phyloP scores from a whole-genome alignment of 2,888 invertebrate species.

The Nasonia oneida region DNA sequence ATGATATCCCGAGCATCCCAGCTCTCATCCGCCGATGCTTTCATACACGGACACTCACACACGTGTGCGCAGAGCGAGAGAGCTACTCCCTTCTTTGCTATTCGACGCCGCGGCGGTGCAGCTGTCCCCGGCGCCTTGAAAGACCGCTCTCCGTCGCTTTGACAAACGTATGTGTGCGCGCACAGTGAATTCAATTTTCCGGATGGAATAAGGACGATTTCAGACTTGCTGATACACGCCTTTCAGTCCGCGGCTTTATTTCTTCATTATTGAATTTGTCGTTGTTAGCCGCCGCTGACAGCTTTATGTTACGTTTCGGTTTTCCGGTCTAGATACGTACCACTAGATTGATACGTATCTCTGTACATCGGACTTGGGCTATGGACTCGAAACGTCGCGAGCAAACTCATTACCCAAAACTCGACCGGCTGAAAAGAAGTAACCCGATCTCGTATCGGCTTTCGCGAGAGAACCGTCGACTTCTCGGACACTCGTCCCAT shows the following conservation, averaged over 20 bases:
- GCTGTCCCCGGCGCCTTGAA: slow-evolving; percentile 22
- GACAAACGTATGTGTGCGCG: not conserved
- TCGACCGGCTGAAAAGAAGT: not conserved
- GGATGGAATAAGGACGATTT: slow-evolving; percentile 23
- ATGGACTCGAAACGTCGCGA: not conserved
- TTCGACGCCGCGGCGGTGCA: slow-evolving; percentile 28
- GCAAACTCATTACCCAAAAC: not conserved
- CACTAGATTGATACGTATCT: not conserved
- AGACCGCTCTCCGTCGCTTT: not conserved
- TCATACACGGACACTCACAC: not conserved
- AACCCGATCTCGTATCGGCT: slow-evolving; percentile 46
- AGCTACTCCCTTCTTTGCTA: slow-evolving; percentile 50
- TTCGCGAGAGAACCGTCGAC: slow-evolving; percentile 26
- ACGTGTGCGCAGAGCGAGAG: not conserved
- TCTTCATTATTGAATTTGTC: slow-evolving; percentile 23
- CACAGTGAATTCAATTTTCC: not conserved
- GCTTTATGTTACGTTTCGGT: not conserved
- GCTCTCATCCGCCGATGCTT: not conserved
- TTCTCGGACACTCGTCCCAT: slow-evolving; percentile 10
- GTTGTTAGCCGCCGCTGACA: not conserved
- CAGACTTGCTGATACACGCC: slow-evolving; percentile 13
- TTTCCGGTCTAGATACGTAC: not conserved
- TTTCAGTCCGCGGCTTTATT: not conserved
- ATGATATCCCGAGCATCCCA: no score
- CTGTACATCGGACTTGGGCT: no score